Evolutionary conservation across 2,888 invertebrate genomes (phyloP).

Genomic region (Eristalis tenax): DNA sequence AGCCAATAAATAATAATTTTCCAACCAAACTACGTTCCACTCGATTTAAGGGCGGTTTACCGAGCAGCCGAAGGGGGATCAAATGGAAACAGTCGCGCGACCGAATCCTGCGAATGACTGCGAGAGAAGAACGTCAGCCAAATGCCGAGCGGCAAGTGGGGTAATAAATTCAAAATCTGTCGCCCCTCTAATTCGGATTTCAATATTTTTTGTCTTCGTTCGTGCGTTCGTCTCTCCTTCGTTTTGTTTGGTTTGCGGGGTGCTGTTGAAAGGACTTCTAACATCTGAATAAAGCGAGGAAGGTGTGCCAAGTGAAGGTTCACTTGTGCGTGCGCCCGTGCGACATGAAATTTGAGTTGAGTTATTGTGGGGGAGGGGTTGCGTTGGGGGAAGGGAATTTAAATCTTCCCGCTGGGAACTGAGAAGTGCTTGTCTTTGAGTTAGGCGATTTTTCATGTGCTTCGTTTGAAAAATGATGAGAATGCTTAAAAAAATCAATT

Average conservation of each 20-base stretch:
- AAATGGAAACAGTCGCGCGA: neutral
- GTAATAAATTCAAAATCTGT: conserved; percentile 69
- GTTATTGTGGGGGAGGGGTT: neutral
- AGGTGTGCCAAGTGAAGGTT: neutral
- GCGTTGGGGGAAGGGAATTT: neutral
- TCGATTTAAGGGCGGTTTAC: conserved; percentile 67
- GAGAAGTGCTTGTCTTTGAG: neutral
- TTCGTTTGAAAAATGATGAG: neutral
- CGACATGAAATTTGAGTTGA: neutral
- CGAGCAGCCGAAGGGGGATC: neutral
- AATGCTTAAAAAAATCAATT: neutral
- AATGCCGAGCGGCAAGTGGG: conserved; percentile 58
- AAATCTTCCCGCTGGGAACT: neutral
- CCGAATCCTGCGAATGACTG: conserved; percentile 14
- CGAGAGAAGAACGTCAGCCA: conserved; percentile 19
- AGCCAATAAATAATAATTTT: conserved; percentile 70
- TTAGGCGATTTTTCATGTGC: neutral
- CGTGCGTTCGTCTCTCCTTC: neutral
- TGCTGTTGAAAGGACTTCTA: neutral
- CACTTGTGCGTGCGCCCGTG: neutral
- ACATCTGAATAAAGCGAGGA: neutral
- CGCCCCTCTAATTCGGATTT: conserved; percentile 24
- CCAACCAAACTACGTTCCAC: conserved; percentile 65
- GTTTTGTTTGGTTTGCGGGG: neutral
- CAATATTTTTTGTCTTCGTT: neutral